Base-by-base conservation (phyloP, 2,888 invertebrate species). In the Atherix ibis region DNA sequence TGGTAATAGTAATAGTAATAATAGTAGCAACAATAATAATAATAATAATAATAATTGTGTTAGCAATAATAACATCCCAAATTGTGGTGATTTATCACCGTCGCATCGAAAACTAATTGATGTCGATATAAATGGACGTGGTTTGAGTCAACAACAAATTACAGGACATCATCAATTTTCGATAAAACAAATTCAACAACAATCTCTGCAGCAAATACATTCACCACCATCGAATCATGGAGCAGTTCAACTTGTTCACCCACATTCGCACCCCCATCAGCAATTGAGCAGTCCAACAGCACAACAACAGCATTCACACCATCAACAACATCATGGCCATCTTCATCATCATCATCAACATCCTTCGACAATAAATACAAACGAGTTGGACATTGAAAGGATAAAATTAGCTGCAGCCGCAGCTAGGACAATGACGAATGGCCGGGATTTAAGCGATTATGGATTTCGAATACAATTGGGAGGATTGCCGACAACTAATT, bases 401-500 rank as follows among this genome's bases (percentile, higher is more conserved):
- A 50, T 62, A 42, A 62, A 62, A 43, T 47, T 61, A 47, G 58
- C 61, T 29, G 47, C 48, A 15, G 50, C 51, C 17, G 55, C 53
- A 4, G 53, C 42, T 8, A 40, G 42, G 18, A 39, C 45, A 29
- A 45, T 46, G 27, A 37, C 45, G 19, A 42, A 44, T 41, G 33
- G 46, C 37, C 39, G 46, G 33, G 60, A 62, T 43, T 48, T 62
- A 40, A 59, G 60, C 32, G 62, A 62, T 48, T 62, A 60, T 40
- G 62, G 62, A 22, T 62, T 62, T 46, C 52, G 62, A 53, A 62
- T 62, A 58, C 62, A 62, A 41, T 46, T 62, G 44, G 61, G 61
- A 19, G 61, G 61, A 4, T 46, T 62, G 40, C 54, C 61, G 18
- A 53, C 59, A n/a, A 50, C 54, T 18, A 58, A 51, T 45, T 62